phyloP scores from a whole-genome alignment of 2,113 vertebrate species.

The Coryphaenoides rupestris region DNA sequence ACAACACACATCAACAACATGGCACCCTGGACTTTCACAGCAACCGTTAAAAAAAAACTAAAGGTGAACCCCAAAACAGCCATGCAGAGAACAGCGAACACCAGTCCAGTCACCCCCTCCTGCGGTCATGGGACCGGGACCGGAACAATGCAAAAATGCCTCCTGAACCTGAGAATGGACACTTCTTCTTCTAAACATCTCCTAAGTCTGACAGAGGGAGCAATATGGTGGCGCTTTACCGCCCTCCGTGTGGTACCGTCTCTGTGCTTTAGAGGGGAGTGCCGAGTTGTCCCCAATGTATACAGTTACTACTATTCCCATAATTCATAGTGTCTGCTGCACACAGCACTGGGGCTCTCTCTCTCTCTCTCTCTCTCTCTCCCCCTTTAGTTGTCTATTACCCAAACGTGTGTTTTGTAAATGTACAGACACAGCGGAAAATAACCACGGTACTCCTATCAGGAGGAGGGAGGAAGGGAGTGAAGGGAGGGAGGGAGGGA shows the following conservation, averaged over 20 bases:
- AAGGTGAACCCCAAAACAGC: slow-evolving; percentile 73
- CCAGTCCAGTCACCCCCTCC: slow-evolving; percentile 21
- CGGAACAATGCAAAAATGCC: slow-evolving; percentile 30
- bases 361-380: not conserved
- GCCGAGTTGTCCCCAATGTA: slow-evolving; percentile 13
- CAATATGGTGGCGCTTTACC: not conserved
- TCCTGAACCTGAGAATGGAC: slow-evolving; percentile 50
- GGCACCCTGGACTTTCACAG: slow-evolving; percentile 22
- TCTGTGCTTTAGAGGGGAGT: slow-evolving; percentile 29
- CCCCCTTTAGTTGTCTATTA: slow-evolving; percentile 5
- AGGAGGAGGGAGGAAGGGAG: too few species aligned
- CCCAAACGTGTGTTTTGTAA: slow-evolving; percentile 4
- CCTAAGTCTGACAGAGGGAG: slow-evolving; percentile 15
- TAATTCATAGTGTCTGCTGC: slow-evolving; percentile 17
- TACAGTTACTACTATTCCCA: slow-evolving; percentile 19
- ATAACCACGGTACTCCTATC: not conserved
- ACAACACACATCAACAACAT: too few species aligned
- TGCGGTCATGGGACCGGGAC: slow-evolving; percentile 24
- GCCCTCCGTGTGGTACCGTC: slow-evolving; percentile 6
- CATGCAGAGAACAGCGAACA: slow-evolving; percentile 77
- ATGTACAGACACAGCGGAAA: slow-evolving; percentile 30
- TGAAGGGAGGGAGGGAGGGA: too few species aligned
- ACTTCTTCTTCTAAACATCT: slow-evolving; percentile 32
- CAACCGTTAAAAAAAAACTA: too few species aligned
- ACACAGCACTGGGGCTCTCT: slow-evolving; percentile 24